Conservation (phyloP, 2,113 vertebrate species). For the Plectropomus leopardus region DNA sequence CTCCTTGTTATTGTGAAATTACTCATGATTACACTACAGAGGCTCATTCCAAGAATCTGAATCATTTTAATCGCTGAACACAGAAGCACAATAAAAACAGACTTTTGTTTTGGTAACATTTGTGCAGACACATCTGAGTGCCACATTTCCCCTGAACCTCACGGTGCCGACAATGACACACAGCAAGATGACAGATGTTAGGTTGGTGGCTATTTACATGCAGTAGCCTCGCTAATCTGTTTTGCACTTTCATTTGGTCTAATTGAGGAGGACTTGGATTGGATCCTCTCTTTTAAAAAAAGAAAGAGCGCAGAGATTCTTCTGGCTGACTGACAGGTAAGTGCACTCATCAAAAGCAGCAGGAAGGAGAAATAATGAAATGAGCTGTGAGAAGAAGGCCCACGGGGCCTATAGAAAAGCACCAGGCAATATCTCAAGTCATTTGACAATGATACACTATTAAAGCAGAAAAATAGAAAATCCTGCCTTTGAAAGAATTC, state of each 20-base stretch:
- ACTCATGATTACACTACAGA: not conserved
- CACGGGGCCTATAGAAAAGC: conserved; percentile 39
- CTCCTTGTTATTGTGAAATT: not conserved
- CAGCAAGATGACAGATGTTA: conserved; percentile 64
- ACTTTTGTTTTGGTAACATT: conserved; percentile 10
- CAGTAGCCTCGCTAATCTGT: conserved; percentile 61
- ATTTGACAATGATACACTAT: conserved; percentile 69
- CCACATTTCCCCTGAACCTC: conserved; percentile 1
- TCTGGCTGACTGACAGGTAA: conserved; percentile 53
- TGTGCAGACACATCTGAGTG: conserved; percentile 1
- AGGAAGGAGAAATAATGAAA: conserved; percentile 62
- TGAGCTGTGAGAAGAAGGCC: conserved; percentile 32
- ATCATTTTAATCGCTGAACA: conserved; percentile 10
- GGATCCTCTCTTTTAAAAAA: conserved; percentile 2
- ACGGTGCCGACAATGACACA: conserved; percentile 3
- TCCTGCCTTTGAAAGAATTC: conserved; percentile 51
- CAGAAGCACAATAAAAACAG: conserved; percentile 8
- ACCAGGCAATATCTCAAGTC: conserved; percentile 53
- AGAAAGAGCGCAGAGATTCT: not conserved
- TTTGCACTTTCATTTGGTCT: conserved; percentile 56
- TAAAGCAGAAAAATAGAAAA: conserved; percentile 60
- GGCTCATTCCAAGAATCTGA: conserved; percentile 25
- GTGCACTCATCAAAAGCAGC: conserved; percentile 26
- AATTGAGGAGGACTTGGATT: conserved; percentile 50
- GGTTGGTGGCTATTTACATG: conserved; percentile 52